These are phyloP conservation scores for Cyaniris semiargus DNA, from an alignment of 2,888 invertebrate species.

Conservation along the genomic window DNA sequence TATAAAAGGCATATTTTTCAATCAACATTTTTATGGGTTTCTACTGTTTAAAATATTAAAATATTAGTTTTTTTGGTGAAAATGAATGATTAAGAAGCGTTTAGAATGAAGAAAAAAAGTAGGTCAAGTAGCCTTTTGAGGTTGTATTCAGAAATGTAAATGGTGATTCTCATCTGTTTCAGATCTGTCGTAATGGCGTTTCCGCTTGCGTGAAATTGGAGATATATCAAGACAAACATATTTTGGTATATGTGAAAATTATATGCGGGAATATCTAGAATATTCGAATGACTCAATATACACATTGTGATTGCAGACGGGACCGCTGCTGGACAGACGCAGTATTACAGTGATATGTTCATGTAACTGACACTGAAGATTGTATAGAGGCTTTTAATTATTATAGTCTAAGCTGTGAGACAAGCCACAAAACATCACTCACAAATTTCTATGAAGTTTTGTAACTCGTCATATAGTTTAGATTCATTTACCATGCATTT, in stretches of 20 bases:
- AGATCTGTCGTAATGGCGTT: slow-evolving; percentile 76
- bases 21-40: too few species aligned
- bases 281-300: slow-evolving; percentile 58
- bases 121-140: too few species aligned
- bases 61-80: too few species aligned
- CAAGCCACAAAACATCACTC: neutral
- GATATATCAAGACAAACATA: slow-evolving; percentile 80
- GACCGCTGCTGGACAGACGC: slow-evolving; percentile 56
- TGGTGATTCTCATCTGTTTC: slow-evolving; percentile 38
- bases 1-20: too few species aligned
- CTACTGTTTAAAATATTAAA: too few species aligned
- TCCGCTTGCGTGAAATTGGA: slow-evolving; percentile 58
- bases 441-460: neutral
- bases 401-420: neutral
- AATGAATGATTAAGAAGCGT: too few species aligned
- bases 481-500: neutral
- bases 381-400: slow-evolving; percentile 24
- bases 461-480: neutral
- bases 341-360: slow-evolving; percentile 41
- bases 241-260: slow-evolving; percentile 79
- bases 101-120: too few species aligned
- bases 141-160: too few species aligned
- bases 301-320: slow-evolving; percentile 57
- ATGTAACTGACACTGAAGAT: slow-evolving; percentile 23
- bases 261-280: slow-evolving; percentile 63